These are phyloP conservation scores for Rosalia funebris DNA, from an alignment of 2,888 invertebrate genomes.

Conservation along the genomic window DNA sequence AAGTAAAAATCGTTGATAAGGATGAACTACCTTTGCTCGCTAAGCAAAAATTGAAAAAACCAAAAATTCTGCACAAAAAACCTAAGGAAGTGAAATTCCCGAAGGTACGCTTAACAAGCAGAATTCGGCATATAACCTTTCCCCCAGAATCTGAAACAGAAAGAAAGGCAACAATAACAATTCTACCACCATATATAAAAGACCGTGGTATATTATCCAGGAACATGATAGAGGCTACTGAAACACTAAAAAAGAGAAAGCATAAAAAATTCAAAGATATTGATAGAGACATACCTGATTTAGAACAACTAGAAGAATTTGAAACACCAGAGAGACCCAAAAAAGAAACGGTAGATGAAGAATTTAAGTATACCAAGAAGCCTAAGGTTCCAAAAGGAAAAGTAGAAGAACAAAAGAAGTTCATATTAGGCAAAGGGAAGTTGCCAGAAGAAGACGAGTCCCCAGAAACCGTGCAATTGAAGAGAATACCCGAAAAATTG, in stretches of 20 bases:
- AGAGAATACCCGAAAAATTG: conserved; percentile 60
- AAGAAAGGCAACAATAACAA: conserved; percentile 53
- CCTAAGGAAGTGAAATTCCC: conserved; percentile 65
- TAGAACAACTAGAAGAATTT: conserved; percentile 63
- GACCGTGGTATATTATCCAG: conserved; percentile 63
- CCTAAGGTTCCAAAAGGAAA: conserved; percentile 34
- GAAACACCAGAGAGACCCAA: conserved; percentile 48
- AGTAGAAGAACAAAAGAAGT: conserved; percentile 41
- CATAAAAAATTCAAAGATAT: conserved; percentile 58
- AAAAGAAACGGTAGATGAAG: conserved; percentile 52
- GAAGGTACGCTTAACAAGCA: conserved; percentile 76
- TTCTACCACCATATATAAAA: conserved; percentile 54
- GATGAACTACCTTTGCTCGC: conserved; percentile 64
- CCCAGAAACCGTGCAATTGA: conserved; percentile 54
- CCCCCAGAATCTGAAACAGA: conserved; percentile 57
- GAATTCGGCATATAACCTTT: conserved; percentile 69
- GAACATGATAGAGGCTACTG: conserved; percentile 64
- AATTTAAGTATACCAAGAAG: conserved; percentile 39
- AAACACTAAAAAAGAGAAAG: conserved; percentile 53
- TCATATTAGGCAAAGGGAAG: conserved; percentile 59
- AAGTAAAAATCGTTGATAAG: conserved; percentile 43
- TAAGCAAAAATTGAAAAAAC: conserved; percentile 71
- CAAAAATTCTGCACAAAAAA: conserved; percentile 51
- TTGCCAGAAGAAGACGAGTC: conserved; percentile 56
- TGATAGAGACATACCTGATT: conserved; percentile 58